Evolutionary conservation across 2,888 invertebrate species (phyloP).

Genomic region (Trissonchulus sp.): DNA sequence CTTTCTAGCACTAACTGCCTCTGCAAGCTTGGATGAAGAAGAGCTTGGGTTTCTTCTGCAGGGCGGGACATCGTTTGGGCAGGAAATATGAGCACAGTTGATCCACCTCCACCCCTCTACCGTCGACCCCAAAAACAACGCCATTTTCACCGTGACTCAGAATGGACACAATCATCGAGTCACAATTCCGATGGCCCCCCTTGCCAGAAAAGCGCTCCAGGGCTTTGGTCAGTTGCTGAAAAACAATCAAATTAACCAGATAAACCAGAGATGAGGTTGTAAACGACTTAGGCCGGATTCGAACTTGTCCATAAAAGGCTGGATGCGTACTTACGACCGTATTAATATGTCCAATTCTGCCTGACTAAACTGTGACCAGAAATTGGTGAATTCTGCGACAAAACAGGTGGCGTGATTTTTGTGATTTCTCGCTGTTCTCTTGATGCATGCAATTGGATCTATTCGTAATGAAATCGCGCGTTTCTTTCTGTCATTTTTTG

Average conservation of each 20-base stretch:
- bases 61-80: constrained; percentile 42
- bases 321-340: no score
- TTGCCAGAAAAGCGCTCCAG: constrained; percentile 39
- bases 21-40: constrained; percentile 51
- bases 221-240: constrained; percentile 39
- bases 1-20: constrained; percentile 46
- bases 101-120: constrained; percentile 23
- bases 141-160: constrained; percentile 47
- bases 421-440: no score
- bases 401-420: no score
- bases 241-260: background rate
- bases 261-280: no score
- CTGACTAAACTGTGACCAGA: no score
- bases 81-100: constrained; percentile 40
- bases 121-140: constrained; percentile 32
- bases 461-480: no score
- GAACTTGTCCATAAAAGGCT: no score
- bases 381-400: no score
- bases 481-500: no score
- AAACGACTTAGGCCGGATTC: no score
- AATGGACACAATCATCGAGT: constrained; percentile 43
- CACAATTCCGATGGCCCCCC: constrained; percentile 33
- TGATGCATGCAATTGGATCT: no score
- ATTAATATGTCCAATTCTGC: no score
- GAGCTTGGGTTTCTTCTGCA: constrained; percentile 49